Conservation (phyloP, 2,888 invertebrate genomes). For the Orthosia gothica region DNA sequence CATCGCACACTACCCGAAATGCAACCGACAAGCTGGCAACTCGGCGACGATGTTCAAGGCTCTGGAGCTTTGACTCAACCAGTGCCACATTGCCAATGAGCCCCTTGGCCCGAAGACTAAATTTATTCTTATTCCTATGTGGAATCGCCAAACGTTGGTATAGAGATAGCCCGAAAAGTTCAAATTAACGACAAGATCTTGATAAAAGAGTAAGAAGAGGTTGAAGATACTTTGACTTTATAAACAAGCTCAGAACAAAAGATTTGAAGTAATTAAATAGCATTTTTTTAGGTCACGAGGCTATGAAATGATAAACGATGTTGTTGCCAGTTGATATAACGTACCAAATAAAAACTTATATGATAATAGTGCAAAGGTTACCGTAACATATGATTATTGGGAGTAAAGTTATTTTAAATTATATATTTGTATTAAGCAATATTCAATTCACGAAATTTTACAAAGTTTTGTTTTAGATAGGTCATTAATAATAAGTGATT, state of each 20-base stretch:
- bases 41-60: too few species aligned
- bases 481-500: background rate
- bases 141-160: background rate
- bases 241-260: slow-evolving; percentile 45
- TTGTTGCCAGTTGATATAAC: slow-evolving; percentile 86
- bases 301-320: slow-evolving; percentile 85
- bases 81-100: too few species aligned
- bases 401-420: slow-evolving; percentile 56
- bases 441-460: slow-evolving; percentile 57
- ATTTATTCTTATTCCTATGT: background rate
- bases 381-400: slow-evolving; percentile 86
- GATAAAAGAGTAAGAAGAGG: slow-evolving; percentile 12
- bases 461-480: slow-evolving; percentile 1
- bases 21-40: too few species aligned
- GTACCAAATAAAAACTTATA: slow-evolving; percentile 86
- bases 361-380: slow-evolving; percentile 90
- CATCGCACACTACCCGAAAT: too few species aligned
- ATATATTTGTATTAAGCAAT: slow-evolving; percentile 58
- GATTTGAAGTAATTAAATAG: slow-evolving; percentile 59
- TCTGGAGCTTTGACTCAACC: too few species aligned
- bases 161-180: slow-evolving; percentile 8
- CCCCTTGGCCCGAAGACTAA: too few species aligned
- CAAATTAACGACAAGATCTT: slow-evolving; percentile 15
- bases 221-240: slow-evolving; percentile 24
- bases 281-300: slow-evolving; percentile 89